Evolutionary conservation across 2,888 invertebrate species (phyloP).

Genomic region (Operophtera brumata): DNA sequence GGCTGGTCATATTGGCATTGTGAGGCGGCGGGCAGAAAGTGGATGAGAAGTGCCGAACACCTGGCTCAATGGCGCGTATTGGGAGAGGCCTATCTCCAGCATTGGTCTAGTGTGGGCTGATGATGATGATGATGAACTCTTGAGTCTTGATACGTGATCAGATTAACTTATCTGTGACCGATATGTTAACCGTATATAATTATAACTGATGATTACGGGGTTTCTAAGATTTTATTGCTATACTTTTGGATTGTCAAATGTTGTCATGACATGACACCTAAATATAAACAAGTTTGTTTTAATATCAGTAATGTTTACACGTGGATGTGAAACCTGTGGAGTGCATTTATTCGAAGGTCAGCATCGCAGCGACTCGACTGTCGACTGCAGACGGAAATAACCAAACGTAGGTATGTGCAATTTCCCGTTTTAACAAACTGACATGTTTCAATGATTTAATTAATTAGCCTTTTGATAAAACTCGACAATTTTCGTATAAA

Average conservation of each 20-base stretch:
- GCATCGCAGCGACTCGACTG: conserved; percentile 40
- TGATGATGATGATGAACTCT: conserved; percentile 8
- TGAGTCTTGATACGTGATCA: conserved; percentile 16
- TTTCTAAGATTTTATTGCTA: conserved; percentile 15
- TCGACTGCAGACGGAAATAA: conserved; percentile 64
- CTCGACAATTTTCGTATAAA: conserved; percentile 9
- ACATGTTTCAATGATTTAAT: conserved; percentile 22
- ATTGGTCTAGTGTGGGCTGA: too few relatives aligned
- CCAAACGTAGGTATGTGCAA: conserved; percentile 58
- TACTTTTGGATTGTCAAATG: conserved; percentile 5
- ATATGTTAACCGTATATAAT: conserved; percentile 7
- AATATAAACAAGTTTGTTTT: conserved; percentile 8
- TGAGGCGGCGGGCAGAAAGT: too few relatives aligned
- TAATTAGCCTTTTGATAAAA: conserved; percentile 22
- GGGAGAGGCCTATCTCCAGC: too few relatives aligned
- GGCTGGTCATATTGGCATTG: too few relatives aligned
- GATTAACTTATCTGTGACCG: conserved; percentile 16
- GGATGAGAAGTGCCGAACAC: too few relatives aligned
- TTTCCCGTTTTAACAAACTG: conserved; percentile 53
- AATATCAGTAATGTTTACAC: conserved; percentile 12
- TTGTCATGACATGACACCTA: neutral
- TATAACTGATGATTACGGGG: conserved; percentile 16
- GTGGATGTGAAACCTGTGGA: conserved; percentile 39
- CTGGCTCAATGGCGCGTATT: too few relatives aligned
- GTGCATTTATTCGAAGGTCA: conserved; percentile 62